These are phyloP conservation scores for Chelonoidis abingdonii DNA, from an alignment of 2,113 vertebrate species.

Conservation along the genomic window DNA sequence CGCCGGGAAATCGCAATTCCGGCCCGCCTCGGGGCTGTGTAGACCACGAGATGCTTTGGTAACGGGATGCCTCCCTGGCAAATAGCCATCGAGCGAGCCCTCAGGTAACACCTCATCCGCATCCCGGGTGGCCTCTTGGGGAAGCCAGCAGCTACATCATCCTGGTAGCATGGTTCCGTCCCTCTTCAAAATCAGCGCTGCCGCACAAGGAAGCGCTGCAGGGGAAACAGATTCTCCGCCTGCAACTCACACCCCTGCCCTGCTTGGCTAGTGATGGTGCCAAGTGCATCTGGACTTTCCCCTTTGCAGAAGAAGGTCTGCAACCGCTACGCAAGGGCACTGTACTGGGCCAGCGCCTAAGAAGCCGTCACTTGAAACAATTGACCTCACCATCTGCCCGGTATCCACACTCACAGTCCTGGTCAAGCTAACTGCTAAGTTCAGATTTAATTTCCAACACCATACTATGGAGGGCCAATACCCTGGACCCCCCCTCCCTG, in stretches of 20 bases:
- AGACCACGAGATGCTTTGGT: no score
- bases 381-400: not conserved
- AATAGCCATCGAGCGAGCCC: no score
- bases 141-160: not conserved
- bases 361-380: not conserved
- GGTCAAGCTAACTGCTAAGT: not conserved
- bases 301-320: not conserved
- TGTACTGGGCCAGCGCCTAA: no score
- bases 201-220: not conserved
- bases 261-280: not conserved
- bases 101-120: not conserved
- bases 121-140: not conserved
- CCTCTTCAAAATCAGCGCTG: not conserved
- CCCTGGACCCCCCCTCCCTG: accelerated
- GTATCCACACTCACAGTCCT: not conserved
- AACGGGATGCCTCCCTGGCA: no score
- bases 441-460: not conserved
- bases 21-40: no score
- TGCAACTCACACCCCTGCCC: not conserved
- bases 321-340: not conserved
- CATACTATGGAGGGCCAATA: not conserved
- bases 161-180: not conserved
- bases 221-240: not conserved
- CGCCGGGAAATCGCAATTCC: no score
- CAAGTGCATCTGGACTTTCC: not conserved